Conservation (phyloP, 2,797 vertebrate genomes). For the Rousettus madagascariensis region DNA sequence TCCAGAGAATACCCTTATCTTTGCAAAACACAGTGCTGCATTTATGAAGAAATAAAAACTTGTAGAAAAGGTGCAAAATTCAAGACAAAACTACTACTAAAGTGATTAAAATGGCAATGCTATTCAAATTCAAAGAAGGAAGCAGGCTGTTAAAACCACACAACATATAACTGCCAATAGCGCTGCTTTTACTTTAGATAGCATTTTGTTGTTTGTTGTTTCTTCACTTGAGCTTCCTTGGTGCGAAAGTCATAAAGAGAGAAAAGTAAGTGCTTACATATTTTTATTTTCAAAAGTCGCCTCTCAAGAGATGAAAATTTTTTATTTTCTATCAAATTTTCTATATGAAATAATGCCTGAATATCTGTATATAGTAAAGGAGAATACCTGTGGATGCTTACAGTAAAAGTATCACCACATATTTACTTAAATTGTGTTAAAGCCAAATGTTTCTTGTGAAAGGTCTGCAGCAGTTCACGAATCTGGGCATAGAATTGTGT, state of each 20-base stretch:
- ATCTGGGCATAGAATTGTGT: background rate
- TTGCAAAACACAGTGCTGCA: slow-evolving; percentile 34
- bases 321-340: slow-evolving; percentile 1
- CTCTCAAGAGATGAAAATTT: background rate
- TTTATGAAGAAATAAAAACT: slow-evolving; percentile 33
- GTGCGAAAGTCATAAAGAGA: background rate
- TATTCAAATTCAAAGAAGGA: slow-evolving; percentile 2
- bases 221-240: slow-evolving; percentile 11
- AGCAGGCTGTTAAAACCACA: background rate
- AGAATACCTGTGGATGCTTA: background rate
- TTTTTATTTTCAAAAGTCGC: slow-evolving; percentile 21
- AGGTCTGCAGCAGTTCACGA: background rate
- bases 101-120: background rate
- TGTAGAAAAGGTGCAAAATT: slow-evolving; percentile 7
- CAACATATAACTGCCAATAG: background rate
- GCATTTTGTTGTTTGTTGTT: background rate
- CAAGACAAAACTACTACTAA: background rate
- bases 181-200: background rate
- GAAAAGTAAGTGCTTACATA: background rate
- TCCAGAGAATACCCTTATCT: slow-evolving; percentile 29
- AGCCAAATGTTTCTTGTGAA: background rate
- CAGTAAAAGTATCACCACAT: background rate
- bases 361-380: background rate
- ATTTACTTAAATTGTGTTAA: slow-evolving; percentile 18
- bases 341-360: background rate